Evolutionary conservation across 2,888 invertebrate species (phyloP), one percentile per base, ranked within the genome.

Genomic region (Dermolepida albohirtum): DNA sequence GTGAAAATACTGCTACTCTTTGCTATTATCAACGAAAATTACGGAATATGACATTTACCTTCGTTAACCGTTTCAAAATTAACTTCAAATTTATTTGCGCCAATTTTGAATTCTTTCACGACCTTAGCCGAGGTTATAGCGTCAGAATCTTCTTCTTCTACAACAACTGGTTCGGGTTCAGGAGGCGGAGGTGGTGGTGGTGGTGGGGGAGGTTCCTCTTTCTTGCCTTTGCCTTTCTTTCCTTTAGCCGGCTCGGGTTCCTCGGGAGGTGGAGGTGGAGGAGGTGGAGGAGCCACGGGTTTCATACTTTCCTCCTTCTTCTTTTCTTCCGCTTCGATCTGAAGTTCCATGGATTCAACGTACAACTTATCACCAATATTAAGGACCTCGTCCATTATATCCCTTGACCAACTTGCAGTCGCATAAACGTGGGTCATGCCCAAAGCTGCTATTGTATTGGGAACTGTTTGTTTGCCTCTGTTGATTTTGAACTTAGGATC

Each of bases 301-400:
- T 70, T 73, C 16, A 14, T 39, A 1, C 14, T 16, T 63, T 64
- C 54, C 11, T 76, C 76, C 17, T 74, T 74, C 34, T n/a, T 14
- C 51, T 74, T 75, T 5, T 74, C 71, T 2, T 71, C 67, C 7
- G 71, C 70, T 57, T 74, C 55, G 0, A 57, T 40, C 5, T 11
- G 43, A 39, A 70, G 34, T 47, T 74, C 73, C 79, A 82, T 79
- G 11, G 78, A 78, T 2, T 78, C 71, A 0, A 73, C 71, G 68
- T 79, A 82, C 5, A 81, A 71, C n/a, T 74, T 70, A 65, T 83
- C 76, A 2, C 83, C 83, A 17, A 79, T 74, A 7, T 72, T 74
- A 4, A 84, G 63, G n/a, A 83, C 76, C 63, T 80, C 77, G 70
- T 82, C 80, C 43, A 83, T 5, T 44, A 79, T 78, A 10, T 78